A percentile compares a stretch with the other conserved stretches of the same genome.
phyloP scores from a whole-genome alignment of 53 echinoderm and acorn worm species.

The Zoroaster sp. region DNA sequence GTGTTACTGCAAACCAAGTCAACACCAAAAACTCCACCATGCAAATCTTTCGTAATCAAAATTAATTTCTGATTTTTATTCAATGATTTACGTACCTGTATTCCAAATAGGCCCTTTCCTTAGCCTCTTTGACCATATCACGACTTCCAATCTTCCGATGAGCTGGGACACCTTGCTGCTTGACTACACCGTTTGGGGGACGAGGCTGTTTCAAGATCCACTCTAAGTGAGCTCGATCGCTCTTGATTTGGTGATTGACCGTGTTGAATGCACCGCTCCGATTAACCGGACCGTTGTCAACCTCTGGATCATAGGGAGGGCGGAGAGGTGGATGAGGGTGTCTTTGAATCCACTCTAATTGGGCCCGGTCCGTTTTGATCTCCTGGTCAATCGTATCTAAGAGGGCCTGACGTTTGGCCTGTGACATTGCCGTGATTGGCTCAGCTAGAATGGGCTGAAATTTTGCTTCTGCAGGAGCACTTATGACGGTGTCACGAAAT shows the following conservation, averaged over 20 bases:
- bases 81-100: slow-evolving; percentile 25
- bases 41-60: background rate
- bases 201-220: slow-evolving; percentile 74
- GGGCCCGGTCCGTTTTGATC: slow-evolving; percentile 74
- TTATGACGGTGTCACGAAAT: slow-evolving; percentile 78
- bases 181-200: slow-evolving; percentile 13
- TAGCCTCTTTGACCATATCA: slow-evolving; percentile 84
- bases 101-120: slow-evolving; percentile 78
- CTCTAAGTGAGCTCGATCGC: slow-evolving; percentile 82
- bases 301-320: slow-evolving; percentile 24
- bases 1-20: too few relatives aligned
- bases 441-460: slow-evolving; percentile 73
- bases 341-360: slow-evolving; percentile 76
- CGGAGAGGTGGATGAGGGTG: slow-evolving; percentile 67
- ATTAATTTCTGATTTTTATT: background rate
- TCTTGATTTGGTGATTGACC: slow-evolving; percentile 64
- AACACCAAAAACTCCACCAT: too few relatives aligned
- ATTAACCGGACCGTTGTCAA: slow-evolving; percentile 60
- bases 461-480: slow-evolving; percentile 77
- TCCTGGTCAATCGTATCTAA: slow-evolving; percentile 70
- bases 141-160: slow-evolving; percentile 62
- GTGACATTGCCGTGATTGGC: slow-evolving; percentile 33
- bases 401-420: slow-evolving; percentile 20
- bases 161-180: slow-evolving; percentile 43
- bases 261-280: slow-evolving; percentile 59